These are phyloP conservation scores for Calameuta idolon DNA, from an alignment of 2,888 invertebrate genomes.

Conservation along the genomic window DNA sequence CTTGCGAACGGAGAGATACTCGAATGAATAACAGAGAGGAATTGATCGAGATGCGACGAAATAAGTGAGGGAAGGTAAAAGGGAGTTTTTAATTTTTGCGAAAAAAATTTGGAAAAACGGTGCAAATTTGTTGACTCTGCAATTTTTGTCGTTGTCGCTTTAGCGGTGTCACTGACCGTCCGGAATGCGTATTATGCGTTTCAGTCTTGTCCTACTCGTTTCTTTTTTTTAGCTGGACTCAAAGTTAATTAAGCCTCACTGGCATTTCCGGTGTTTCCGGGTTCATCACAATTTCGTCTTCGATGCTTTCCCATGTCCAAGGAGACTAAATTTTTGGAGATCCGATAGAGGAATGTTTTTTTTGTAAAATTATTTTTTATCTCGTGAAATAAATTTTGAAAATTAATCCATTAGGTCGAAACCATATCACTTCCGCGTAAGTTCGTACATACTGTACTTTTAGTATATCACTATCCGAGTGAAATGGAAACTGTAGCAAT, in stretches of 20 bases:
- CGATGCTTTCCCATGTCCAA: too few relatives aligned
- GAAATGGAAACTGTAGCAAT: constrained; percentile 62
- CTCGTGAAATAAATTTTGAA: background rate
- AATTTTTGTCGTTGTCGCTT: background rate
- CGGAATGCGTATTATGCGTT: background rate
- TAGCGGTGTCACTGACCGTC: constrained; percentile 1
- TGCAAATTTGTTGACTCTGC: background rate
- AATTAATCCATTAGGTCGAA: background rate
- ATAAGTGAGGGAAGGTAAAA: background rate
- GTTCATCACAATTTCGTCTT: too few relatives aligned
- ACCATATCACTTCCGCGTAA: constrained; percentile 5
- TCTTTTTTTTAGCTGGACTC: background rate
- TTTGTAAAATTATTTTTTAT: too few relatives aligned
- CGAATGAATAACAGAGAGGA: background rate
- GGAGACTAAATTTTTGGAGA: too few relatives aligned
- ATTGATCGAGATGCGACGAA: background rate
- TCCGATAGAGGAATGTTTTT: too few relatives aligned
- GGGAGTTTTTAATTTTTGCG: background rate
- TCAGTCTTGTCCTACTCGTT: background rate
- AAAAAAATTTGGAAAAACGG: background rate
- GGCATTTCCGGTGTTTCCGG: background rate
- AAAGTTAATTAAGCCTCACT: background rate
- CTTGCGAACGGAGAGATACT: background rate
- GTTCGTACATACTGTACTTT: background rate
- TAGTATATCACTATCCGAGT: constrained; percentile 17